These are phyloP conservation scores for Pristionchus exspectatus DNA, from an alignment of 2,888 invertebrate genomes.

Conservation along the genomic window DNA sequence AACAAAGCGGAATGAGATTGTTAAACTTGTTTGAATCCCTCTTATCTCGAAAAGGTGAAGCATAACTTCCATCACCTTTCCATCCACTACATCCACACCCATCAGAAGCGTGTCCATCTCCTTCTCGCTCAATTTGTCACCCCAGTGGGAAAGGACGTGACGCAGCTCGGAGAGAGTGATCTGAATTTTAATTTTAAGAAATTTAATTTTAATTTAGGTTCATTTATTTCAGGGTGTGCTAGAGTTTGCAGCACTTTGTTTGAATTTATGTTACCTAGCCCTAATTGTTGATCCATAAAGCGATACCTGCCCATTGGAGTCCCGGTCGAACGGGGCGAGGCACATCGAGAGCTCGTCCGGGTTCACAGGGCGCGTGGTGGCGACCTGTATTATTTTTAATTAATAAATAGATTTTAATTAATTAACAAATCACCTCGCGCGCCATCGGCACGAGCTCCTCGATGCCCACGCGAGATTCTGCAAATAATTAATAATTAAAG, in stretches of 20 bases:
- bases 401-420: background rate
- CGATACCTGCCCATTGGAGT: slow-evolving; percentile 7
- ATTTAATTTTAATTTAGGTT: background rate
- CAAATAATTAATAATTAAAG: too few relatives aligned
- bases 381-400: background rate
- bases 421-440: background rate
- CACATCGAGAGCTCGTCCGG: slow-evolving; percentile 34
- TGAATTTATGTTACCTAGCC: background rate
- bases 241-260: too few relatives aligned
- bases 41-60: too few relatives aligned
- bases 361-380: background rate
- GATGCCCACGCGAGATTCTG: slow-evolving; percentile 48
- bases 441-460: slow-evolving; percentile 54
- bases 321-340: slow-evolving; percentile 48
- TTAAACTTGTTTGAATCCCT: too few relatives aligned
- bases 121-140: slow-evolving; percentile 4
- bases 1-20: too few relatives aligned
- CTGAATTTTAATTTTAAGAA: background rate
- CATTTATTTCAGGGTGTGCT: background rate
- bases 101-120: slow-evolving; percentile 38
- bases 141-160: slow-evolving; percentile 43
- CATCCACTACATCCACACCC: slow-evolving; percentile 45
- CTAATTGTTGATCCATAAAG: too few relatives aligned
- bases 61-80: background rate
- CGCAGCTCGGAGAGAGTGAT: slow-evolving; percentile 46